Evolutionary conservation across 1,140 invertebrate genomes (phyloP).

Genomic region (Brachionus asplanchnoidis): DNA sequence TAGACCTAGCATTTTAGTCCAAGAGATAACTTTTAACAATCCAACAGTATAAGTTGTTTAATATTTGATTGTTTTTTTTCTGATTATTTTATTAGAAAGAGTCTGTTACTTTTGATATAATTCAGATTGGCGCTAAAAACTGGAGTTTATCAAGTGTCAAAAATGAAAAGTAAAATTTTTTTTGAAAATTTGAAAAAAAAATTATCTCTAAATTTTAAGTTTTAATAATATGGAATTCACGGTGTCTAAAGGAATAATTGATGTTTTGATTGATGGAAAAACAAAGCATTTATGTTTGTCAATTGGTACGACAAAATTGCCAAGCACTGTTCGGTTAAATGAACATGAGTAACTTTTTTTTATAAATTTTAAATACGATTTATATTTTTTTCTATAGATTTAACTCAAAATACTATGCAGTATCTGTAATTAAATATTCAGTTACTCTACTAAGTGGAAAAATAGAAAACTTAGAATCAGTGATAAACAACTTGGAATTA

Average conservation of each 20-base stretch:
- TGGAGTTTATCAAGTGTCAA: conserved; percentile 61
- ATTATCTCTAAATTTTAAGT: neutral
- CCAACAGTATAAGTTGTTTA: conserved; percentile 58
- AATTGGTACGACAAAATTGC: conserved; percentile 29
- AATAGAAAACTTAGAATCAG: conserved; percentile 42
- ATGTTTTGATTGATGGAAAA: conserved; percentile 25
- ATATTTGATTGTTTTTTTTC: conserved; percentile 43
- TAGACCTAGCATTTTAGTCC: conserved; percentile 70
- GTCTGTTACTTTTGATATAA: conserved; percentile 47
- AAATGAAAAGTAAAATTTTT: conserved; percentile 50
- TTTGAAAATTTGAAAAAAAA: neutral
- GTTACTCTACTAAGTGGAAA: conserved; percentile 59
- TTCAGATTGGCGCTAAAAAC: conserved; percentile 50
- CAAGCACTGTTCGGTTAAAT: conserved; percentile 24
- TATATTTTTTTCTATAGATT: neutral
- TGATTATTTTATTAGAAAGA: conserved; percentile 45
- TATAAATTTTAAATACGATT: neutral
- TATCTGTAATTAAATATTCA: conserved; percentile 21
- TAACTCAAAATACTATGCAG: conserved; percentile 1
- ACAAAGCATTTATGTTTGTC: conserved; percentile 23
- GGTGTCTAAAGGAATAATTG: conserved; percentile 13
- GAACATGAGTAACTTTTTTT: conserved; percentile 41
- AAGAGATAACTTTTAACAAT: conserved; percentile 73
- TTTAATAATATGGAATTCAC: conserved; percentile 34
- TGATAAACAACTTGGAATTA: conserved; percentile 30